Percentiles rank a stretch among this genome's conserved stretches.
phyloP scores from a whole-genome alignment of 2,797 vertebrate species.

The Poeciliopsis presidionis region DNA sequence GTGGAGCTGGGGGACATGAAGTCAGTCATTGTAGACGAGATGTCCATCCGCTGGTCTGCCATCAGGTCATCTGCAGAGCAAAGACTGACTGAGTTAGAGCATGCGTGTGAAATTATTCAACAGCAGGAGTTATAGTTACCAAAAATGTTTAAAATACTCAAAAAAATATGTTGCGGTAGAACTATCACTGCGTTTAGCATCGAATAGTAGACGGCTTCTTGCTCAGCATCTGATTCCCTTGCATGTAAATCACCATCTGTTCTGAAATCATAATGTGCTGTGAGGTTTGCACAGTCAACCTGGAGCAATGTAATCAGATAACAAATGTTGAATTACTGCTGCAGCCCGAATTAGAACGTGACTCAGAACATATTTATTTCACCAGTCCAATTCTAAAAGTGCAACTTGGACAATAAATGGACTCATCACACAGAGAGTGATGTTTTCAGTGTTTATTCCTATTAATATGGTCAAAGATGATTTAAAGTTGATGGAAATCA shows the following conservation, averaged over 20 bases:
- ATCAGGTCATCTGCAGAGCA: conserved; percentile 89
- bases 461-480: not conserved
- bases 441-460: not conserved
- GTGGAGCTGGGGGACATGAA: conserved; percentile 95
- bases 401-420: not conserved
- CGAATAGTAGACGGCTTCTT: not conserved
- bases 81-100: not conserved
- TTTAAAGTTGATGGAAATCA: not conserved
- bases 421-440: not conserved
- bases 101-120: not conserved
- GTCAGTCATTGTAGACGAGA: conserved; percentile 98
- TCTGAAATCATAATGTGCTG: not conserved
- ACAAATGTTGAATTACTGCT: not conserved
- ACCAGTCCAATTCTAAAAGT: not conserved
- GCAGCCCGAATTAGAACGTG: not conserved
- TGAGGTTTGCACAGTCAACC: not conserved
- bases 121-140: not conserved
- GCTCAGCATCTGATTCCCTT: not conserved
- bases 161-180: not conserved
- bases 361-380: not conserved
- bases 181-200: not conserved
- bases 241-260: conserved; percentile 1
- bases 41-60: conserved; percentile 99
- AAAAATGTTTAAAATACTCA: too few species aligned
- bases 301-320: not conserved